These are phyloP conservation scores for Andrena marginata DNA, from an alignment of 2,888 invertebrate species.

Conservation along the genomic window DNA sequence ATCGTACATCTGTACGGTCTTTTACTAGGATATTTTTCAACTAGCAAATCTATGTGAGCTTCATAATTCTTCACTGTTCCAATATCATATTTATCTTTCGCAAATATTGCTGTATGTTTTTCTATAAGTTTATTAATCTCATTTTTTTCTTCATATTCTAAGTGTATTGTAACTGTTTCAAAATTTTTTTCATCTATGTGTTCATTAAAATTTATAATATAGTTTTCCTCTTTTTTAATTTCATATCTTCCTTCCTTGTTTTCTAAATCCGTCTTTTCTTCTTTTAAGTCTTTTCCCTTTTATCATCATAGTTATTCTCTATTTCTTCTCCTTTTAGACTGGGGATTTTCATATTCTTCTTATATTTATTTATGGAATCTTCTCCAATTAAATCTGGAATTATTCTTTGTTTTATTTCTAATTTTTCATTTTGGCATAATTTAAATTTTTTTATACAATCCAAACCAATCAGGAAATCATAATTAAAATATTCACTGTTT, in stretches of 20 bases:
- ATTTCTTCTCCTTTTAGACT: conserved; percentile 4
- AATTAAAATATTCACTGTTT: conserved; percentile 53
- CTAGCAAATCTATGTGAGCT: conserved; percentile 41
- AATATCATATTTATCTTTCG: conserved; percentile 58
- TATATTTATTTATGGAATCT: no score
- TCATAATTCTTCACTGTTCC: conserved; percentile 38
- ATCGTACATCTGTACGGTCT: conserved; percentile 11
- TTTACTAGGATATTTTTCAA: conserved; percentile 50
- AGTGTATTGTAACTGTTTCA: conserved; percentile 5
- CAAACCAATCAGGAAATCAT: conserved; percentile 51
- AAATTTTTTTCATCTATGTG: conserved; percentile 57
- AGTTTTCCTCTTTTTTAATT: conserved; percentile 20
- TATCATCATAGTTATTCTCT: conserved; percentile 15
- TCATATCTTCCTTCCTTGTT: not conserved
- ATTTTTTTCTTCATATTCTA: conserved; percentile 28
- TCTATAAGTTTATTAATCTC: conserved; percentile 39
- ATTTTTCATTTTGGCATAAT: conserved; percentile 55
- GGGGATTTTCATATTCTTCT: no score
- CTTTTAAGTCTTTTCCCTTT: not conserved
- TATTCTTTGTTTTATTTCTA: conserved; percentile 45
- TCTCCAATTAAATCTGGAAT: no score
- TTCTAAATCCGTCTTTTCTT: not conserved
- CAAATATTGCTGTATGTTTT: conserved; percentile 58
- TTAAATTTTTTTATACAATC: conserved; percentile 56
- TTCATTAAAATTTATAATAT: conserved; percentile 41